These are phyloP conservation scores for Xylophagus ater DNA, from an alignment of 2,888 invertebrate species.

Conservation along the genomic window DNA sequence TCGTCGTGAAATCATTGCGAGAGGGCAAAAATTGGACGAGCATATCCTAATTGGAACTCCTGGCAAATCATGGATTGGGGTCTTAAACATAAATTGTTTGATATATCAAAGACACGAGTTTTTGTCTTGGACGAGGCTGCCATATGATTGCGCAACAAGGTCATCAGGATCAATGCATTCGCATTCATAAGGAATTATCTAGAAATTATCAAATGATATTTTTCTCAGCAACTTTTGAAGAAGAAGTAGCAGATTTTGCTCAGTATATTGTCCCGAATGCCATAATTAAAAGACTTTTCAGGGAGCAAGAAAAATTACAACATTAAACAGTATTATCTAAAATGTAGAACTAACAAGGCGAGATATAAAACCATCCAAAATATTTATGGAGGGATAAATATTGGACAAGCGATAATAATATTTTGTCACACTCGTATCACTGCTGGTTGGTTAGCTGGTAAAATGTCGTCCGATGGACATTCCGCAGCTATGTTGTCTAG, in stretches of 20 bases:
- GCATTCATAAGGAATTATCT: slow-evolving; percentile 78
- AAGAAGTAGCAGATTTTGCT: slow-evolving; percentile 92
- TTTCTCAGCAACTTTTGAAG: slow-evolving; percentile 95
- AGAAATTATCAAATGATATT: slow-evolving; percentile 91
- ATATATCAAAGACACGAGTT: slow-evolving; percentile 75
- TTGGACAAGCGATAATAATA: slow-evolving; percentile 90
- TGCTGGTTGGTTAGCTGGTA: slow-evolving; percentile 78
- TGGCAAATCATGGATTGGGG: slow-evolving; percentile 93
- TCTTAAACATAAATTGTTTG: slow-evolving; percentile 72
- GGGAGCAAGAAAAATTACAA: slow-evolving; percentile 95
- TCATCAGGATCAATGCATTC: slow-evolving; percentile 92
- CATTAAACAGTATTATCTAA: slow-evolving; percentile 93
- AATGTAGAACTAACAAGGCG: slow-evolving; percentile 70
- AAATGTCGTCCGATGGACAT: slow-evolving; percentile 86
- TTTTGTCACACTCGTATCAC: slow-evolving; percentile 66
- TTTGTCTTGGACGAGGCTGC: slow-evolving; percentile 99
- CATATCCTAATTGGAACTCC: slow-evolving; percentile 97
- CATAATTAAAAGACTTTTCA: slow-evolving; percentile 51
- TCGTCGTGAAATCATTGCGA: slow-evolving; percentile 71
- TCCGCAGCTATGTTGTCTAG: slow-evolving; percentile 88
- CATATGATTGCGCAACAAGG: slow-evolving; percentile 97
- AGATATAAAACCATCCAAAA: slow-evolving; percentile 91
- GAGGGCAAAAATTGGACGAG: slow-evolving; percentile 62
- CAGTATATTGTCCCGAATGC: slow-evolving; percentile 88
- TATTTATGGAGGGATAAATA: slow-evolving; percentile 90